phyloP scores from a whole-genome alignment of 37 sponge, comb jelly and placozoan species.

The Halichondria panicea region DNA sequence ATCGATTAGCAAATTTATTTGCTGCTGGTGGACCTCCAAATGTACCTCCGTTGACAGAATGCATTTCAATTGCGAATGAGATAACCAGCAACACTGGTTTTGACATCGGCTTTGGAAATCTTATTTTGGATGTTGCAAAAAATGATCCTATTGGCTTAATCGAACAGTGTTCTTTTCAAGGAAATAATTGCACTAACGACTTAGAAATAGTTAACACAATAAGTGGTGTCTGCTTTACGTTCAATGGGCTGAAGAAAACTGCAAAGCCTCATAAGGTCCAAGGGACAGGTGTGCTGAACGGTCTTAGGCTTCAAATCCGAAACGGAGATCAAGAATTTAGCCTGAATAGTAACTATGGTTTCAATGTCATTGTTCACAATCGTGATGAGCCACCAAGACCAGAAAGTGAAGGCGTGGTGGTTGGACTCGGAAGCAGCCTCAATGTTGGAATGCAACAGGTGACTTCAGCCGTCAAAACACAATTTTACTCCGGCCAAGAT shows the following conservation, averaged over 20 bases:
- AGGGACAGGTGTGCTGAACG: slow-evolving; percentile 3
- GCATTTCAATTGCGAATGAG: neutral
- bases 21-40: too few relatives aligned
- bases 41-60: too few relatives aligned
- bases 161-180: neutral
- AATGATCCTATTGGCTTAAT: neutral
- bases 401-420: slow-evolving; percentile 18
- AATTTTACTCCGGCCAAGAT: neutral
- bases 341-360: neutral
- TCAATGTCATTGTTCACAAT: slow-evolving; percentile 11
- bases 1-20: too few relatives aligned
- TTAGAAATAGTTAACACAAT: slow-evolving; percentile 7
- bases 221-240: slow-evolving; percentile 6
- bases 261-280: neutral
- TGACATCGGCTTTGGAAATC: neutral
- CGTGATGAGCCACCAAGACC: slow-evolving; percentile 11
- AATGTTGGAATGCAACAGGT: slow-evolving; percentile 15
- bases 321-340: neutral
- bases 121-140: neutral
- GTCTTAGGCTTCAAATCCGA: slow-evolving; percentile 7
- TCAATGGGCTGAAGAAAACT: slow-evolving; percentile 4
- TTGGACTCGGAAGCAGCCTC: neutral
- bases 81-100: neutral
- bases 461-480: neutral
- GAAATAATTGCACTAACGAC: neutral